Evolutionary conservation across 1,140 invertebrate genomes (phyloP), one percentile per base, ranked within the genome.

Genomic region (Helicoverpa zea): DNA sequence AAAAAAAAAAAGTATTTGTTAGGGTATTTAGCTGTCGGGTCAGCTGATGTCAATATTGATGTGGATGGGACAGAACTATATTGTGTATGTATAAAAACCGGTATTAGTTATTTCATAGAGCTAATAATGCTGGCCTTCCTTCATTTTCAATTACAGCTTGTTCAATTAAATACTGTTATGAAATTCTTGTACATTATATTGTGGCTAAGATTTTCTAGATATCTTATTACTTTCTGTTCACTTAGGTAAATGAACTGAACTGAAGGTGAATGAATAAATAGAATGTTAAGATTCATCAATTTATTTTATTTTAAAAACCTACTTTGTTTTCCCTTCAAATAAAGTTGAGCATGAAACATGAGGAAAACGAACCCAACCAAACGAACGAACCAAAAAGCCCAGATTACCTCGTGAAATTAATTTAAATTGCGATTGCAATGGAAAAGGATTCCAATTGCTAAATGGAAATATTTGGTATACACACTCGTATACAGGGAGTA

Each of bases 371-470:
- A 54, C 11, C 12, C n/a, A n/a, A n/a, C n/a, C n/a, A 61, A 12
- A 29, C 23, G 23, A 12, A 29, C 23, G 23, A 72, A 54, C 11
- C 12, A 23, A 13, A 63, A 30, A 52, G 16, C 68, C 49, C 68
- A 13, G 49, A 51, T 30, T 72, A 29, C 29, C 14, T 29, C 23
- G 11, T 0, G 43, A 72, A 72, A 72, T 72, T 72, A 52, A 51
- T 72, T 72, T 30, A 49, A 72, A 72, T 52, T 3, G 35, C 12
- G 52, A 52, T 72, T 54, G 49, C 18, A n/a, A 72, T 72, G 14
- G 47, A 14, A 52, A 49, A 30, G 49, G 68, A 72, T 72, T 54
- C 52, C 13, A 51, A 52, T 72, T 54, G 52, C 30, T 14, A 72
- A 54, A 70, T 70, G 16, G 49, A 72, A 52, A 10, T 49, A 11